Base-by-base conservation (phyloP, 1,140 invertebrate species). In the Helicoverpa zea region DNA sequence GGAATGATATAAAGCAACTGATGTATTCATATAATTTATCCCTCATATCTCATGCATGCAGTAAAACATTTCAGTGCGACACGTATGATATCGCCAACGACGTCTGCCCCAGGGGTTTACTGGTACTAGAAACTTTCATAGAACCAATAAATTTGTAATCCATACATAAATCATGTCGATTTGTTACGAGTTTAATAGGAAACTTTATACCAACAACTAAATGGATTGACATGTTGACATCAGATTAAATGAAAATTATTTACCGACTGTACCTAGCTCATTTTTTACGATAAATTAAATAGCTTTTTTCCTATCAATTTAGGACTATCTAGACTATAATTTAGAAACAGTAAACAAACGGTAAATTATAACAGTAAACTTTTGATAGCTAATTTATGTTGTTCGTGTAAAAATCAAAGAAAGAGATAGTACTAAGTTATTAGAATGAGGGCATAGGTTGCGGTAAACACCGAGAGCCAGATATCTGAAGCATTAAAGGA, bases 81-180 rank as follows among this genome's bases (percentile, higher is more conserved):
- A 80, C 64, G 43, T 81, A 61, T 76, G 72, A 73, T 84, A 86
- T 80, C 61, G 76, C 79, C 54, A 56, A 78, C 59, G 77, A 81
- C 43, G 52, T 18, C 64, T 84, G 81, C 63, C 80, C 59, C 66
- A 43, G 64, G 80, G 83, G 56, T 74, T 79, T 74, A 35, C 23
- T 35, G 7, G 63, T 74, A 18, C 49, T 43, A 18, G 12, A 11
- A 88, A 88, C 73, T 84, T 88, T 82, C 63, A 76, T 68, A 80
- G 72, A 79, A 68, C 81, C 80, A 85, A 83, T 86, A 85, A 86
- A 84, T 54, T 88, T 81, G 18, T 75, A 81, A 83, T 59, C 83
- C 63, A 80, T 78, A 75, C 80, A 88, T 88, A 89, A 89, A 88
- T 87, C 84, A 87, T 86, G 49, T 54, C 59, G 58, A 64, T 81